A percentile compares a stretch with the other conserved stretches of the same genome.
Evolutionary conservation across 1,140 invertebrate genomes (phyloP).

Genomic region (Parapsyche elsis): DNA sequence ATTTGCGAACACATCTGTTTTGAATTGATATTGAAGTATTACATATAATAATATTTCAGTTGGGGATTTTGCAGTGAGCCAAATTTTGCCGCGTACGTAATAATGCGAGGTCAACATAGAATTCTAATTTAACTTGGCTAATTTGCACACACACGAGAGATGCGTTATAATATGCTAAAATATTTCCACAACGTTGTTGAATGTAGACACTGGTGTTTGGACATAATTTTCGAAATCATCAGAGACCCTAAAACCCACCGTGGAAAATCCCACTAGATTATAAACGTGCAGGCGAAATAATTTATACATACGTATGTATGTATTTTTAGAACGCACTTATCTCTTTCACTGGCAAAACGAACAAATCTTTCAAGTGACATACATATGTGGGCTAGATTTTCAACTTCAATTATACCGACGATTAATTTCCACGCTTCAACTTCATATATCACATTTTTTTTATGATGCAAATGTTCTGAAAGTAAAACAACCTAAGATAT

Average conservation of each 20-base stretch:
- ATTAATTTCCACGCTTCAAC: neutral
- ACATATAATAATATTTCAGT: no score
- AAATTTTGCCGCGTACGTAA: neutral
- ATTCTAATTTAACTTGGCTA: slow-evolving; percentile 20
- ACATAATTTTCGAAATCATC: no score
- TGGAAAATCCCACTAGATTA: neutral
- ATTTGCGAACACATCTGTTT: no score
- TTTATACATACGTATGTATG: neutral
- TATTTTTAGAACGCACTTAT: neutral
- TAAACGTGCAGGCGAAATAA: neutral
- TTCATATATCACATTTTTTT: slow-evolving; percentile 11
- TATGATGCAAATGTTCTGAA: neutral
- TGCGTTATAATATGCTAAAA: neutral
- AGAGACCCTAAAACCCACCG: no score
- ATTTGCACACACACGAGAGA: neutral
- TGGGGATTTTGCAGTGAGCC: no score
- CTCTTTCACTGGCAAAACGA: no score
- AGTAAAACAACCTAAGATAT: no score
- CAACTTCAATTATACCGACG: neutral
- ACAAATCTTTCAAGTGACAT: neutral
- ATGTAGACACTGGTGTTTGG: no score
- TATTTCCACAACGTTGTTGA: no score
- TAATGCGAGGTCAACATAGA: slow-evolving; percentile 7
- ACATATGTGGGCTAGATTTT: neutral
- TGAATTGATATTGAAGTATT: no score